Conservation (phyloP, 2,797 vertebrate species). For the Spinus pinus region DNA sequence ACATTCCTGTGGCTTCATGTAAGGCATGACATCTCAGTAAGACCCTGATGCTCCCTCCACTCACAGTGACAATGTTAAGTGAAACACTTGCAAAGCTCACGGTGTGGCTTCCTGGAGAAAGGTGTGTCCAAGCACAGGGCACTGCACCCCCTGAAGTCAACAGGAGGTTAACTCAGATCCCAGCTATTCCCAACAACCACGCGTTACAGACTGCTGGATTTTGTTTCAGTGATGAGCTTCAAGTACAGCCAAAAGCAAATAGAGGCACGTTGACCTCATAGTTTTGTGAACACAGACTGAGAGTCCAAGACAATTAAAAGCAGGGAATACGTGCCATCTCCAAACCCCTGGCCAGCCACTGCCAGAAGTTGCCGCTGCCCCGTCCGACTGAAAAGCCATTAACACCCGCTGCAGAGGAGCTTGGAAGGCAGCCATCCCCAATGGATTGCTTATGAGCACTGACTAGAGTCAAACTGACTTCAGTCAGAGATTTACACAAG, state of each 20-base stretch:
- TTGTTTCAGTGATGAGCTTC: constrained; percentile 46
- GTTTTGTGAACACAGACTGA: not conserved
- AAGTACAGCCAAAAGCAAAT: constrained; percentile 38
- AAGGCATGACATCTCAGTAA: not conserved
- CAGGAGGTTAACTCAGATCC: constrained; percentile 19
- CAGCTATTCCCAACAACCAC: not conserved
- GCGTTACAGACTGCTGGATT: constrained; percentile 1
- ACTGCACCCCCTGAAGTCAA: not conserved
- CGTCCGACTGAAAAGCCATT: not conserved
- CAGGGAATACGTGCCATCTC: constrained; percentile 20
- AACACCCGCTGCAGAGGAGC: not conserved
- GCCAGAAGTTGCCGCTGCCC: not conserved
- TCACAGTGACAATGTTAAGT: accelerated
- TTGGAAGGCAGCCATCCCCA: constrained; percentile 48
- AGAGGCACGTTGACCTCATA: constrained; percentile 63
- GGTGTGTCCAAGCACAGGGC: accelerated
- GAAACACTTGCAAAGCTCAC: not conserved
- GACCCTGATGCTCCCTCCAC: not conserved
- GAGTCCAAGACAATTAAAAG: constrained; percentile 56
- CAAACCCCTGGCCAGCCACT: not conserved
- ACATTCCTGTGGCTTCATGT: not conserved
- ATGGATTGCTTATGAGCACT: constrained; percentile 37
- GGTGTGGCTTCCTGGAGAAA: not conserved
- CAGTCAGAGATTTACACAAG: constrained; percentile 58
- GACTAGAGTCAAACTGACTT: constrained; percentile 50